These are phyloP conservation scores for Lissonota sp. DNA, from an alignment of 2,888 invertebrate genomes.

Conservation along the genomic window DNA sequence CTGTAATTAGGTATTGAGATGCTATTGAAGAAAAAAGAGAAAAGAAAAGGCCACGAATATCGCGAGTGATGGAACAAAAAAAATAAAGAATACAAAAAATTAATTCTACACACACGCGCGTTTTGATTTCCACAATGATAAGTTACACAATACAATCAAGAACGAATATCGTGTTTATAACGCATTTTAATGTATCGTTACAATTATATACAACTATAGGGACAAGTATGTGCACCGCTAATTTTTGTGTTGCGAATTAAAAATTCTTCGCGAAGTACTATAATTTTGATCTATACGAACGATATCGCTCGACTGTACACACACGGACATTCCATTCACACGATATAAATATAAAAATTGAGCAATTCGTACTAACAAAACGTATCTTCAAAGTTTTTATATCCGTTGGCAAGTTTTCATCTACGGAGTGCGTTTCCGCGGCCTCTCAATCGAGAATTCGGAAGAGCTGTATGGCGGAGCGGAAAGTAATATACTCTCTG, in stretches of 20 bases:
- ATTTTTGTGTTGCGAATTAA: constrained; percentile 15
- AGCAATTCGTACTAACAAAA: constrained; percentile 54
- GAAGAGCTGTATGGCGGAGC: constrained; percentile 23
- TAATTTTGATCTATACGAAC: constrained; percentile 30
- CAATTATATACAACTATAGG: constrained; percentile 48
- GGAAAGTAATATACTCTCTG: background rate
- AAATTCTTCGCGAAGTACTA: constrained; percentile 6
- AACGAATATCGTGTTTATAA: constrained; percentile 18
- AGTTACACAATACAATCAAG: constrained; percentile 37
- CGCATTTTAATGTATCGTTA: constrained; percentile 37
- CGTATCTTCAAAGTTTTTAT: constrained; percentile 20
- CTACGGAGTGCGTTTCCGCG: background rate
- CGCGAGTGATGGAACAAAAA: too few relatives aligned
- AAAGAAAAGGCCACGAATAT: too few relatives aligned
- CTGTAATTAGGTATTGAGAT: too few relatives aligned
- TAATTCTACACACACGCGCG: too few relatives aligned
- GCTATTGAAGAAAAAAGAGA: too few relatives aligned
- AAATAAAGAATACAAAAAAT: too few relatives aligned
- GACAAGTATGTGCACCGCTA: constrained; percentile 44
- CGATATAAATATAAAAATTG: constrained; percentile 61
- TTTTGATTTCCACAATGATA: too few relatives aligned
- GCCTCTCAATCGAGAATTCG: constrained; percentile 26
- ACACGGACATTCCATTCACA: constrained; percentile 21
- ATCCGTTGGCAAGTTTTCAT: constrained; percentile 8
- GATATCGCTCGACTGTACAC: constrained; percentile 44